phyloP scores from a whole-genome alignment of 2,888 invertebrate genomes.

The Liopterus haemorrhoidalis region DNA sequence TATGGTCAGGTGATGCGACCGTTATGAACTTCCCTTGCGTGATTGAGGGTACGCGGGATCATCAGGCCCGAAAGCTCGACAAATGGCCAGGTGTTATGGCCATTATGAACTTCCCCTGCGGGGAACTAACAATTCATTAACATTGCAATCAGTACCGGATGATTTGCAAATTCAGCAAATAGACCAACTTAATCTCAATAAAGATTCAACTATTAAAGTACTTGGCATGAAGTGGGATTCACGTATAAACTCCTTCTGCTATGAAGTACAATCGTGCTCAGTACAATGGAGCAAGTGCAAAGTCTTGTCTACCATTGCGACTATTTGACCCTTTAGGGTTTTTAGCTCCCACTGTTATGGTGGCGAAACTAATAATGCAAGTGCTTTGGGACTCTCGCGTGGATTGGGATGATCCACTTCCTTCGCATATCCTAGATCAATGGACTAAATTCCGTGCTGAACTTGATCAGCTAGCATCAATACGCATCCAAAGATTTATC shows the following conservation, averaged over 20 bases:
- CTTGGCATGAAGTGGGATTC: constrained; percentile 6
- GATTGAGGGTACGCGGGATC: too few relatives aligned
- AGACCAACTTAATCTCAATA: neutral
- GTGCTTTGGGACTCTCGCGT: constrained; percentile 1
- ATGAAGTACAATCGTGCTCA: neutral
- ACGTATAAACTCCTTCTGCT: neutral
- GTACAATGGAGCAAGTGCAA: constrained; percentile 27
- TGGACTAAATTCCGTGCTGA: neutral
- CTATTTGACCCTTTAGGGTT: constrained; percentile 26
- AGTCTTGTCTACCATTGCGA: constrained; percentile 23
- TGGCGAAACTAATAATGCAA: constrained; percentile 28
- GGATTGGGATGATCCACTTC: constrained; percentile 1
- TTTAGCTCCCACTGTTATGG: constrained; percentile 19
- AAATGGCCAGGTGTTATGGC: too few relatives aligned
- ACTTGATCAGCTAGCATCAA: neutral
- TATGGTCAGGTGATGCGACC: too few relatives aligned
- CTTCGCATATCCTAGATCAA: neutral
- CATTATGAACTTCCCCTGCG: neutral
- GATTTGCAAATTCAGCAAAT: neutral
- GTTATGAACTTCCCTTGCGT: too few relatives aligned
- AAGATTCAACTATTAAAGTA: constrained; percentile 1
- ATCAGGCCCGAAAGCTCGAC: too few relatives aligned
- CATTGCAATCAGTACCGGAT: neutral
- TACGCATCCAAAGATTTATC: constrained; percentile 1
- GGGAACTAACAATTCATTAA: constrained; percentile 1